Evolutionary conservation across 2,113 vertebrate species (phyloP), one percentile per base, ranked within the genome.

Genomic region (Nematolebias whitei): DNA sequence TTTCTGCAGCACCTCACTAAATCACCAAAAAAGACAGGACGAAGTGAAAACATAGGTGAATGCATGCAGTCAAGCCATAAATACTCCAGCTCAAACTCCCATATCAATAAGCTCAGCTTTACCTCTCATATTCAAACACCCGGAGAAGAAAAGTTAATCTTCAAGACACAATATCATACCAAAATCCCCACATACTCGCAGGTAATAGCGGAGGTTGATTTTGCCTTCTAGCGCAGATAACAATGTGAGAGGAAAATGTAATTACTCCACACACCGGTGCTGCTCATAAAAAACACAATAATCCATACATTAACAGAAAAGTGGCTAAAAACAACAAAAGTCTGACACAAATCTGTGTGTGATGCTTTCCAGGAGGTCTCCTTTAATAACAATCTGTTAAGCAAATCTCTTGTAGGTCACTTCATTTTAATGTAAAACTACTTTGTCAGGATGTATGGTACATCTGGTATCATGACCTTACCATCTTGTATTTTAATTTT

Each of bases 51-150:
- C 72, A 62, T 23, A 55, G 65, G 56, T 29, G 57, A 64, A 61
- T 53, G 59, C 45, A 61, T 48, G 35, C 26, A 53, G 70, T 47
- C 47, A 64, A 63, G 29, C 44, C 8, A 65, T 58, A 73, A 63
- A 56, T 48, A 40, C 71, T 69, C 12, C 20, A 60, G 26, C 69
- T 45, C 77, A 80, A 78, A 78, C 56, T 85, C 85, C 81, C 83
- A 77, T 58, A 83, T 87, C 79, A 90, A 88, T 85, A 87, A 73
- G 48, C 61, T 48, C 38, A 53, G 73, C 50, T 69, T 72, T 76
- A 78, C 68, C 65, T 73, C 75, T 78, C 78, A 78, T 52, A 83
- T 78, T 80, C 79, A 79, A 71, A 87, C 70, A 87, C 73, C 62
- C 63, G 26, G 54, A 66, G 73, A 71, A 77, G 69, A 73, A 78